Conservation (phyloP, 2,113 vertebrate genomes). For the Sapayoa aenigma region DNA sequence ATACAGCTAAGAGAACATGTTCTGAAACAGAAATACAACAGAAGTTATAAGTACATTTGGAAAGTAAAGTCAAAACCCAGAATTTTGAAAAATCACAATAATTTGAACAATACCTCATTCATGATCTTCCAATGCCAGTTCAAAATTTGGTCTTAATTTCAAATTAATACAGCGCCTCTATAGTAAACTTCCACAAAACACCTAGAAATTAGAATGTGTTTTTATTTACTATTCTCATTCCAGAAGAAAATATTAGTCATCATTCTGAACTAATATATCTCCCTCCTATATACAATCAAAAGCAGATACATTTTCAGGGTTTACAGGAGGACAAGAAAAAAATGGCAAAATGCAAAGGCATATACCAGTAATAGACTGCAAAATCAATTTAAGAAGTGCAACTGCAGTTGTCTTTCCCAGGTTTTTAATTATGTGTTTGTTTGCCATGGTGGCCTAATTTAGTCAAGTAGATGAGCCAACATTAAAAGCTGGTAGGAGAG, state of each 20-base stretch:
- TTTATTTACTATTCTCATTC: constrained; percentile 34
- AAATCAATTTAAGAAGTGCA: constrained; percentile 77
- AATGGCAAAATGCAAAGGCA: constrained; percentile 36
- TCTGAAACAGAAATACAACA: not conserved
- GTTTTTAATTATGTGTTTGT: constrained; percentile 87
- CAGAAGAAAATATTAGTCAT: constrained; percentile 14
- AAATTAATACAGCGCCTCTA: not conserved
- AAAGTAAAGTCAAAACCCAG: not conserved
- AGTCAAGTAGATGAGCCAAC: constrained; percentile 82
- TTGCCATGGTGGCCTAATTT: constrained; percentile 84
- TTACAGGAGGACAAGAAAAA: constrained; percentile 48
- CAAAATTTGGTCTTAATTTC: constrained; percentile 38
- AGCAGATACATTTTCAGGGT: not conserved
- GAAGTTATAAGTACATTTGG: not conserved
- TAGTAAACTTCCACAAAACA: constrained; percentile 14
- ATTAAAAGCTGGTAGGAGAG: constrained; percentile 84
- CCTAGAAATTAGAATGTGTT: constrained; percentile 4
- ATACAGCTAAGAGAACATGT: not conserved
- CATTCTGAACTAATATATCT: constrained; percentile 24
- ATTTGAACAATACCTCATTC: not conserved
- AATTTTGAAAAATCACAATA: not conserved
- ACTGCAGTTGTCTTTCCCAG: constrained; percentile 76
- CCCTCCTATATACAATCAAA: not conserved
- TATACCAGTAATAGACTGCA: constrained; percentile 53
- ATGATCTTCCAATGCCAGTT: constrained; percentile 13